Evolutionary conservation across 2,888 invertebrate genomes (phyloP).

Genomic region (Mechanitis messenoides): DNA sequence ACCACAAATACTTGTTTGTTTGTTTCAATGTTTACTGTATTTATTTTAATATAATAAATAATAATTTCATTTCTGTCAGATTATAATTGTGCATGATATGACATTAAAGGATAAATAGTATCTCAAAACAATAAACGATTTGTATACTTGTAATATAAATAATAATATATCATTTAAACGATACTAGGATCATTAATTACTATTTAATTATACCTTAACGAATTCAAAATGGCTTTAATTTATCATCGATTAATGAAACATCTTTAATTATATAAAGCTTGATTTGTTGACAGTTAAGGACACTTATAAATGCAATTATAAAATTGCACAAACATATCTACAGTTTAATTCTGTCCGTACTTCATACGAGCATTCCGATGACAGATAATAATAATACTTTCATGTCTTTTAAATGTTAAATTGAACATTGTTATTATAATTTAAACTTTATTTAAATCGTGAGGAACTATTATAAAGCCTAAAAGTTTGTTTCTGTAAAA

Average conservation of each 20-base stretch:
- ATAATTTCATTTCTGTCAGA: not conserved
- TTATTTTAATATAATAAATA: constrained; percentile 9
- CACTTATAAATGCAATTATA: constrained; percentile 1
- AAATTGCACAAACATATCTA: not conserved
- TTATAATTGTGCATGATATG: constrained; percentile 10
- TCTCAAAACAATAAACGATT: too few relatives aligned
- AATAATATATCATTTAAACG: not conserved
- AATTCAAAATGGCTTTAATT: not conserved
- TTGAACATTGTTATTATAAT: too few relatives aligned
- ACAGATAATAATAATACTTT: too few relatives aligned
- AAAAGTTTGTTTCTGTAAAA: too few relatives aligned
- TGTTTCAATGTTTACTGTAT: not conserved
- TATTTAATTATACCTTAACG: not conserved
- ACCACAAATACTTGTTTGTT: not conserved
- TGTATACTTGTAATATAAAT: too few relatives aligned
- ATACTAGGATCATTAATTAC: not conserved
- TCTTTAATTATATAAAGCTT: not conserved
- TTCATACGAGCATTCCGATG: not conserved
- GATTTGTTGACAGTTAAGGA: constrained; percentile 1
- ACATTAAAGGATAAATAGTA: not conserved
- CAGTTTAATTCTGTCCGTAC: not conserved
- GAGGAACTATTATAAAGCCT: too few relatives aligned
- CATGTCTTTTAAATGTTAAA: too few relatives aligned
- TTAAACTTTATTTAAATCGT: too few relatives aligned
- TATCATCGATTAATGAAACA: not conserved